These are phyloP conservation scores for Tetheella fluctuosa DNA, from an alignment of 2,888 invertebrate species.

Conservation along the genomic window DNA sequence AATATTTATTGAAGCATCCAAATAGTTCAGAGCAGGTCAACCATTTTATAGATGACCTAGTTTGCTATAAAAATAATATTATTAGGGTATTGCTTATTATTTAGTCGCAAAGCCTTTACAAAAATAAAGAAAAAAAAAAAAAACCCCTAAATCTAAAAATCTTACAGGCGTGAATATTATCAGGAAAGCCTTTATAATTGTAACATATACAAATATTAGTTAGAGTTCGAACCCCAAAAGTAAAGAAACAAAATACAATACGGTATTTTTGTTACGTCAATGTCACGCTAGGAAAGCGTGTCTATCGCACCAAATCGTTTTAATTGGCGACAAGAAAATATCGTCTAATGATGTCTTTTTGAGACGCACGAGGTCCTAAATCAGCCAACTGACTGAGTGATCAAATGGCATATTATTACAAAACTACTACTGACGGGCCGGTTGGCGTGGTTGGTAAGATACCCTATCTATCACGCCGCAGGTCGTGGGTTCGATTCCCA, in stretches of 20 bases:
- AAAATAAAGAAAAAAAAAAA: no score
- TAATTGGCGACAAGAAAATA: conserved; percentile 61
- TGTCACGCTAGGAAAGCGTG: conserved; percentile 25
- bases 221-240: neutral
- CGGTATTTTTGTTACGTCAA: conserved; percentile 11
- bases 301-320: conserved; percentile 47
- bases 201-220: neutral
- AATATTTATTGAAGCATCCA: neutral
- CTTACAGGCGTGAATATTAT: no score
- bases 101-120: no score
- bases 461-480: no score
- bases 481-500: no score
- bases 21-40: neutral
- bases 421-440: no score
- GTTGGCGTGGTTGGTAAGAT: no score
- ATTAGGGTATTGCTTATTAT: no score
- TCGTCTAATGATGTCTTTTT: conserved; percentile 46
- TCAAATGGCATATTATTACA: no score
- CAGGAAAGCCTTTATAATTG: neutral
- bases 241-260: conserved; percentile 7
- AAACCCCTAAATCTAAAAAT: neutral
- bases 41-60: neutral
- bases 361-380: conserved; percentile 24
- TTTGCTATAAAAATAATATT: neutral
- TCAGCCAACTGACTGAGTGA: neutral